phyloP scores from a whole-genome alignment of 2,797 vertebrate genomes.

The Typhlichthys eigenmanni region DNA sequence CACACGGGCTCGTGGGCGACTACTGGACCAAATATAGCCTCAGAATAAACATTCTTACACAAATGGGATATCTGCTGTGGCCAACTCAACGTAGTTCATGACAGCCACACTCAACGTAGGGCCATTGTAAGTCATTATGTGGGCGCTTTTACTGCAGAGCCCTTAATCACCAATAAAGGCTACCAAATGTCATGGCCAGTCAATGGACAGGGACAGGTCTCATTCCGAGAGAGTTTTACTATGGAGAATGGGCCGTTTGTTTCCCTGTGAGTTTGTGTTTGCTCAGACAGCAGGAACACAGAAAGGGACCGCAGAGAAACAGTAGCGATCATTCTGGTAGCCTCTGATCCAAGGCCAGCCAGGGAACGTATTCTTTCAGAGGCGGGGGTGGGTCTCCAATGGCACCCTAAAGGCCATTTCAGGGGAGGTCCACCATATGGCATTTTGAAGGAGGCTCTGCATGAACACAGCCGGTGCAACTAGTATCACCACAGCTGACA shows the following conservation, averaged over 20 bases:
- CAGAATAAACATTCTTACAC: constrained; percentile 61
- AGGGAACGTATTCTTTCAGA: constrained; percentile 26
- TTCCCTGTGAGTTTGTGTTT: constrained; percentile 24
- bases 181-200: constrained; percentile 59
- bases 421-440: constrained; percentile 33
- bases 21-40: constrained; percentile 57
- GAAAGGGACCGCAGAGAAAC: constrained; percentile 13
- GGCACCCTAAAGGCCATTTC: constrained; percentile 27
- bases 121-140: constrained; percentile 49
- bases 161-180: constrained; percentile 58
- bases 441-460: constrained; percentile 27
- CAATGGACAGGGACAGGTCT: constrained; percentile 26
- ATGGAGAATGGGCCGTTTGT: constrained; percentile 22
- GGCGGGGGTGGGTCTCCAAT: constrained; percentile 9
- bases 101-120: constrained; percentile 44
- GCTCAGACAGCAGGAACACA: constrained; percentile 24
- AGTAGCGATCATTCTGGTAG: constrained; percentile 16
- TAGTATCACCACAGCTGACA: constrained; percentile 34
- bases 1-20: too few species aligned
- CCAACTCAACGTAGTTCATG: constrained; percentile 3
- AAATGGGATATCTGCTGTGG: constrained; percentile 56
- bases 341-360: constrained; percentile 41
- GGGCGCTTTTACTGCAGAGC: constrained; percentile 41
- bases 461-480: constrained; percentile 17
- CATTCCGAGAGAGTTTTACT: constrained; percentile 21